These are phyloP conservation scores for Tenthredo notha DNA, from an alignment of 2,888 invertebrate genomes.

Conservation along the genomic window DNA sequence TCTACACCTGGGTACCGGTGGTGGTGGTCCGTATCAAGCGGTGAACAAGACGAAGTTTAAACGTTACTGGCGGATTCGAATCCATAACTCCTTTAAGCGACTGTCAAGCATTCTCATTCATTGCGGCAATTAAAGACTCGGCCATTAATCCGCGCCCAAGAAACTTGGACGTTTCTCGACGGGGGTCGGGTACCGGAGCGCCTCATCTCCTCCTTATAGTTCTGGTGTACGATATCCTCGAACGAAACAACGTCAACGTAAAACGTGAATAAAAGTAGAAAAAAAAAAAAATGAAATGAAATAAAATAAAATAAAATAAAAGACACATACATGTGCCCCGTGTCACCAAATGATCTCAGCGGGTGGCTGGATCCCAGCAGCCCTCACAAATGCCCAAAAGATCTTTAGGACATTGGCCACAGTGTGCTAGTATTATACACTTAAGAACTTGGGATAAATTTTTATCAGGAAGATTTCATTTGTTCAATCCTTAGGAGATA, in stretches of 20 bases:
- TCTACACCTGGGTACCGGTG: slow-evolving; percentile 12
- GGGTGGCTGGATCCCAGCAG: slow-evolving; percentile 58
- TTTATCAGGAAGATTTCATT: background rate
- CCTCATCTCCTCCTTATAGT: slow-evolving; percentile 48
- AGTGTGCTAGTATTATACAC: background rate
- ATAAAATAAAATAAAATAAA: slow-evolving; percentile 49
- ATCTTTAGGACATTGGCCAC: background rate
- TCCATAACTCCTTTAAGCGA: slow-evolving; percentile 57
- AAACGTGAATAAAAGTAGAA: slow-evolving; percentile 45
- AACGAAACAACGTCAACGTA: slow-evolving; percentile 57
- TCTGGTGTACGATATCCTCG: slow-evolving; percentile 52
- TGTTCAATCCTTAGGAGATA: background rate
- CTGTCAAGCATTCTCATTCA: slow-evolving; percentile 50
- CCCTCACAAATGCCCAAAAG: background rate
- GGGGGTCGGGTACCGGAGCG: slow-evolving; percentile 53
- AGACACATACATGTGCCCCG: slow-evolving; percentile 54
- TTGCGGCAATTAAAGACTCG: slow-evolving; percentile 63
- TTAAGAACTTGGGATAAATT: background rate
- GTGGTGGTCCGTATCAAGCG: slow-evolving; percentile 6
- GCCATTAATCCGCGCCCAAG: slow-evolving; percentile 62
- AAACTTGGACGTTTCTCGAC: slow-evolving; percentile 59
- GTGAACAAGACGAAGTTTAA: slow-evolving; percentile 21
- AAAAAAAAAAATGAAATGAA: slow-evolving; percentile 44
- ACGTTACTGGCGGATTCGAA: slow-evolving; percentile 46
- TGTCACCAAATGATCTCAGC: slow-evolving; percentile 66